Base-by-base conservation (phyloP, 2,113 vertebrate genomes). In the Dendropsophus ebraccatus region DNA sequence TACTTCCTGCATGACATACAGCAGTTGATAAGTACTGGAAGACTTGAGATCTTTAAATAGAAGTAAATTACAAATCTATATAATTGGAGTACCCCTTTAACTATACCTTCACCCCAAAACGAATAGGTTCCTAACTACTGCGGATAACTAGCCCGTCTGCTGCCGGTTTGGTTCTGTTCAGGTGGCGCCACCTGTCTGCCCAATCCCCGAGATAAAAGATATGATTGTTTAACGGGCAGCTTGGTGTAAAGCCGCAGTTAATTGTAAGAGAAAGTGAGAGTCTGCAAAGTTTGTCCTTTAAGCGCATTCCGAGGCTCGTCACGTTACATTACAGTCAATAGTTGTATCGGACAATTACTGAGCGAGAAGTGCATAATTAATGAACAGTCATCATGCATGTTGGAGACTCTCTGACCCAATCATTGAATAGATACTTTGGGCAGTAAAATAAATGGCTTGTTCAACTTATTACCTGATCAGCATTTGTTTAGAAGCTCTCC, bases 371-470 rank as follows among this genome's bases (percentile, higher is more conserved):
- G 84, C 85, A 86, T 91, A 87, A 91, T 90, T 91, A 92, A 90
- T 87, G 83, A 90, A 89, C 70, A 88, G 87, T 82, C 84, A 83
- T 81, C 1, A 0, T 47, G 65, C 60, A 90, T 19, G 0, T 89
- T 90, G 86, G 88, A 88, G 89, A 91, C 88, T 87, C 87, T 81
- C 70, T 84, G 88, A 89, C 90, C 89, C 88, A 88, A 92, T 88
- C 89, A 87, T 0, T 0, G 82, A 90, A 87, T 56, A 81, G 87
- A 89, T 91, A 91, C 49, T 75, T 65, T 75, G 88, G 67, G 76
- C 85, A 80, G 88, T 82, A 78, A 90, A 91, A 91, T 89, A 91
- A 92, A 90, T 87, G 84, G 80, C 89, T 90, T 89, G 89, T 83
- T 89, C 91, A 85, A 89, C 81, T 91, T 89, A 87, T 90, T 90